Evolutionary conservation across 2,888 invertebrate genomes (phyloP), one percentile per base, ranked within the genome.

Genomic region (Eumacrocentrus americanus): DNA sequence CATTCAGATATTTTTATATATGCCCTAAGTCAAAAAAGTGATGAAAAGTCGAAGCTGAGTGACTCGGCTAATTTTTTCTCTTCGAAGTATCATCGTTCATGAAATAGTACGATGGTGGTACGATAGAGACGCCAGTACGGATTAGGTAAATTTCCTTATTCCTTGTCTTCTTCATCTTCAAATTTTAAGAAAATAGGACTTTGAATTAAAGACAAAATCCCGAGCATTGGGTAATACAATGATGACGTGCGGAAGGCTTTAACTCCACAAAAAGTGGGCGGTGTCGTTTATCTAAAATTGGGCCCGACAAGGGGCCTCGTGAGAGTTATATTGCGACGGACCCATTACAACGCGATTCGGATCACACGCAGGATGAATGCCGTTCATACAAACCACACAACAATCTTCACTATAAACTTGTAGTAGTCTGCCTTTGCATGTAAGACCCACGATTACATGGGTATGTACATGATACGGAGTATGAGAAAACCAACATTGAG

Each of bases 281-380:
- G 57, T 53, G 53, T 56, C 58, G 63, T 61, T 62, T 53, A 58
- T 65, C 65, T 62, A 58, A 65, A 63, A 63, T 58, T 65, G 60
- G 63, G 63, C 62, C 55, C 22, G 47, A 47, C 46, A 55, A 25
- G 34, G 35, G 35, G 62, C 53, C 54, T 51, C 52, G 63, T 58
- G 63, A 61, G 66, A 66, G 63, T 66, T 65, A 66, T 66, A 60
- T 59, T 54, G 61, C 61, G 53, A 56, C 52, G 58, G 44, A 63
- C 63, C 64, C 64, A 66, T 66, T 65, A 65, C 64, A 52, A 58
- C 57, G 61, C 60, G 62, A 66, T 64, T 52, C 61, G 60, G 60
- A 66, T 65, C 61, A 53, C 62, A 54, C 53, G 23, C 9, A 44
- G 55, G 46, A 55, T 55, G 35, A 46, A 34, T 35, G n/a, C n/a